phyloP scores from a whole-genome alignment of 2,113 vertebrate species.

The Corydoras maculifer region DNA sequence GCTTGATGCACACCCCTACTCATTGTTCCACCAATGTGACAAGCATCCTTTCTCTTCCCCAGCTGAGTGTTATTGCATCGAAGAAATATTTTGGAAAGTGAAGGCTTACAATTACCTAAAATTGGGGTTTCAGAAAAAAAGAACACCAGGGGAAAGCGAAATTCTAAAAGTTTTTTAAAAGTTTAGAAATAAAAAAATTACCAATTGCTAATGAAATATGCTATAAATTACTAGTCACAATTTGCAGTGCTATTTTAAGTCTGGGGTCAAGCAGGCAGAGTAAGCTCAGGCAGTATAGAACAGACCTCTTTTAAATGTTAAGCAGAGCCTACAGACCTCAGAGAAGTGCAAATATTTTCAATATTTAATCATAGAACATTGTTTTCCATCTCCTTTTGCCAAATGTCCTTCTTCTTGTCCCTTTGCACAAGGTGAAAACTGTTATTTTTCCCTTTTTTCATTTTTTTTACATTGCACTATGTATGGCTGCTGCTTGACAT shows the following conservation, averaged over 20 bases:
- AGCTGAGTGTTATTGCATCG: slow-evolving; percentile 25
- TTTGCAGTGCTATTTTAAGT: not conserved
- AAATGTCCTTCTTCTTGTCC: slow-evolving; percentile 15
- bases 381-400: slow-evolving; percentile 11
- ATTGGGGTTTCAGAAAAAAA: no score
- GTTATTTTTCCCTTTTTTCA: slow-evolving; percentile 17
- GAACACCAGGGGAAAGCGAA: no score
- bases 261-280: not conserved
- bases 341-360: slow-evolving; percentile 12
- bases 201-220: not conserved
- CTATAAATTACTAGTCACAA: not conserved
- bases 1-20: slow-evolving; percentile 9
- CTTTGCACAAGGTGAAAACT: slow-evolving; percentile 11
- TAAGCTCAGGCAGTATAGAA: not conserved
- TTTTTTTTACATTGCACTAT: slow-evolving; percentile 12
- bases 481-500: slow-evolving; percentile 18
- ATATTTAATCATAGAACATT: slow-evolving; percentile 11
- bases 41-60: slow-evolving; percentile 15
- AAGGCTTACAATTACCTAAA: slow-evolving; percentile 7
- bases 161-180: no score
- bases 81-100: slow-evolving; percentile 1
- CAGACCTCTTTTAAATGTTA: not conserved
- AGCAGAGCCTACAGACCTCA: slow-evolving; percentile 3
- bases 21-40: slow-evolving; percentile 29
- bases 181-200: not conserved